These are phyloP conservation scores for Amphiprion clarkii DNA, from an alignment of 2,797 vertebrate genomes.

Conservation along the genomic window DNA sequence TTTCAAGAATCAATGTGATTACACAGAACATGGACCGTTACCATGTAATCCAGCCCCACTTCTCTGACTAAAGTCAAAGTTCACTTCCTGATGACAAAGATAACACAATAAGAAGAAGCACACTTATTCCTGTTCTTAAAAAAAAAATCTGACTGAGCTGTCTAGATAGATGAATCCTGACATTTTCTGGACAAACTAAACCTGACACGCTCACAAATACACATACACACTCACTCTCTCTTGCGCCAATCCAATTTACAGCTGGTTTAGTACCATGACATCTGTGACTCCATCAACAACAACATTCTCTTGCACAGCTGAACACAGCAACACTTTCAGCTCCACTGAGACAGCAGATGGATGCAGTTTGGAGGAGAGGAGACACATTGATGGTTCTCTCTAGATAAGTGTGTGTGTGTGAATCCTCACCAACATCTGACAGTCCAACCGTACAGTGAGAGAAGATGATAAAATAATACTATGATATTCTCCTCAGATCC, in stretches of 20 bases:
- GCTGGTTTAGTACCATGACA: conserved; percentile 39
- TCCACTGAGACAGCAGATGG: conserved; percentile 38
- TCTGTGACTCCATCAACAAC: conserved; percentile 51
- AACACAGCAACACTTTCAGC: conserved; percentile 48
- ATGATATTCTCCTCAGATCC: too few relatives aligned
- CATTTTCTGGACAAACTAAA: conserved; percentile 2
- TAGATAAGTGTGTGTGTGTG: neutral
- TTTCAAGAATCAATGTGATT: too few relatives aligned
- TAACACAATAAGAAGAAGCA: neutral
- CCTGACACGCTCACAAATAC: neutral
- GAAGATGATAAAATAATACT: neutral
- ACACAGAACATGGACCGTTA: too few relatives aligned
- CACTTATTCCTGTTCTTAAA: neutral
- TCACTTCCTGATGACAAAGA: neutral
- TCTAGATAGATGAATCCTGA: conserved; percentile 4
- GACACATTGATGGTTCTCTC: conserved; percentile 26
- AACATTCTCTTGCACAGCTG: conserved; percentile 20
- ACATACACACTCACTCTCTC: neutral
- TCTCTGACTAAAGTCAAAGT: neutral
- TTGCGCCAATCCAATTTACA: conserved; percentile 37
- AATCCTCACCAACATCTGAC: neutral
- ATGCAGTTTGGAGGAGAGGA: conserved; percentile 28
- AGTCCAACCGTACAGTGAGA: neutral
- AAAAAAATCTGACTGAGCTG: neutral
- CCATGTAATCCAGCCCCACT: too few relatives aligned